phyloP scores from a whole-genome alignment of 2,888 invertebrate genomes.

The Dysmachus trigonus region DNA sequence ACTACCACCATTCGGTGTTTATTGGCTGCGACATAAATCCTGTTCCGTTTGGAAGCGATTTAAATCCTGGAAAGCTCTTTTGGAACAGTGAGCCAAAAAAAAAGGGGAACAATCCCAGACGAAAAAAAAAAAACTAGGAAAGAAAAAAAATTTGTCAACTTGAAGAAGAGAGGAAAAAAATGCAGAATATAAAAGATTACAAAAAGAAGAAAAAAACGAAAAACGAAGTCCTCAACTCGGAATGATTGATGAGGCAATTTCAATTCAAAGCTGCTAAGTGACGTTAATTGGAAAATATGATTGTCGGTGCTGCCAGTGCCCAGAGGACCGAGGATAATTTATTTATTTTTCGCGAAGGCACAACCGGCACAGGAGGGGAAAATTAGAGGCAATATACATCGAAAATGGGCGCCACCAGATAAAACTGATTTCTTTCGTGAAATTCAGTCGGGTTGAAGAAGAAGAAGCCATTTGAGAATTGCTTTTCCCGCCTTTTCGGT shows the following conservation, averaged over 20 bases:
- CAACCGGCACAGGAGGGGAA: not conserved
- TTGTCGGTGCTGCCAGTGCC: constrained; percentile 1
- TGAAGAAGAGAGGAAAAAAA: not conserved
- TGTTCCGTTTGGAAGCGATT: constrained; percentile 14
- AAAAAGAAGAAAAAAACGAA: not conserved
- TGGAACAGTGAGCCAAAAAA: not conserved
- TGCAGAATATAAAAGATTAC: too few relatives aligned
- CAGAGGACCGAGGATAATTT: constrained; percentile 2
- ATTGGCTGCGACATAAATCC: constrained; percentile 42
- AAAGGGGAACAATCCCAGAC: not conserved
- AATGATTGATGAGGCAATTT: constrained; percentile 38
- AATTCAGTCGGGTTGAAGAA: not conserved
- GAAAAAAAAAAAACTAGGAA: not conserved
- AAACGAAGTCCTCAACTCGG: constrained; percentile 1
- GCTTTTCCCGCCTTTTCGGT: not conserved
- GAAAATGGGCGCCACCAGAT: not conserved
- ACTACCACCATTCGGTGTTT: constrained; percentile 33
- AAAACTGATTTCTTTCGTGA: not conserved
- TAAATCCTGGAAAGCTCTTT: constrained; percentile 3
- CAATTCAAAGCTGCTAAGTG: constrained; percentile 40
- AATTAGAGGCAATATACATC: not conserved
- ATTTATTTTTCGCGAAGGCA: not conserved
- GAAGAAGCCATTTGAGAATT: not conserved
- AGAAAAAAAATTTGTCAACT: not conserved
- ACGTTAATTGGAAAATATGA: constrained; percentile 43